Base-by-base conservation (phyloP, 2,113 vertebrate species). In the Amia ocellicauda region DNA sequence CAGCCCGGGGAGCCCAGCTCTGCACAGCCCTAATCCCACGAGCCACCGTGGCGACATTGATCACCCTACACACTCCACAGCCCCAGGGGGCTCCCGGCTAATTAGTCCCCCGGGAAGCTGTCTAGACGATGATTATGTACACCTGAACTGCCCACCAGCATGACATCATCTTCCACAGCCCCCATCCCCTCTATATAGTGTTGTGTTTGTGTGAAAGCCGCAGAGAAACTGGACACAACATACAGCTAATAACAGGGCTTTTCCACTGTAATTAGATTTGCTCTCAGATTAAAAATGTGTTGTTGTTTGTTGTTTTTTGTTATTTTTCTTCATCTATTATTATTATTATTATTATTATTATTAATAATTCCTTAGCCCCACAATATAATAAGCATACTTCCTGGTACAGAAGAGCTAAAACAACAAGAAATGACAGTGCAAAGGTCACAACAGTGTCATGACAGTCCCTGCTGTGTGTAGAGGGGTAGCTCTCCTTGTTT, bases 71-170 rank as follows among this genome's bases (percentile, higher is more conserved):
- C n/a, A n/a, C n/a, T n/a, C n/a, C n/a, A 74, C 7, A 28, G n/a
- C 5, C 22, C 9, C 27, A 58, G 28, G 47, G 23, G 9, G 62
- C 51, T 65, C 70, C 60, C 5, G 61, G 69, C 75, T 72, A 77
- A 78, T 71, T 80, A 73, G 75, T 74, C 74, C 74, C 71, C 63
- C 63, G 70, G 69, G 74, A 69, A 72, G 19, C 7, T 56, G 78
- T 82, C 76, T 80, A 82, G 80, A 82, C 81, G 57, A 2, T 74
- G 60, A 67, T 65, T 58, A 62, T 31, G 64, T 49, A 31, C 69
- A 67, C 69, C 64, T 71, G 69, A 71, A 63, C 60, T 71, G 60
- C 26, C 64, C 45, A 59, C 55, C 41, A 40, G 10, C 14, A 58
- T 63, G 55, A 71, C 60, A 43, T 71, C 60, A 62, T 45, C 42